Conservation (phyloP, 2,888 invertebrate species). For the Acheta domesticus region DNA sequence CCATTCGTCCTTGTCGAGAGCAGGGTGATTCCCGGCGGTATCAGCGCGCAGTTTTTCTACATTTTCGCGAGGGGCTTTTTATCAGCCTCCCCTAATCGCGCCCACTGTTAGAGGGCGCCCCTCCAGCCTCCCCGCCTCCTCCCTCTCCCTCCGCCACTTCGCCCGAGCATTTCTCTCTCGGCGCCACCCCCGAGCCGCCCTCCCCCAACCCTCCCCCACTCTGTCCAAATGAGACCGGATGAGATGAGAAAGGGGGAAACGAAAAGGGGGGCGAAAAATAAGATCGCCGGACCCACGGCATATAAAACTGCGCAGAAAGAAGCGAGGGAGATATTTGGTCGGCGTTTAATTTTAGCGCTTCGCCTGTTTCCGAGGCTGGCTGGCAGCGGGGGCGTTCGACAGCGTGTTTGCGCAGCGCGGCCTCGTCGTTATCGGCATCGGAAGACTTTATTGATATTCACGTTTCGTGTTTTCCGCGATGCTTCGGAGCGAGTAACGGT, state of each 20-base stretch:
- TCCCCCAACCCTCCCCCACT: constrained; percentile 21
- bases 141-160: constrained; percentile 24
- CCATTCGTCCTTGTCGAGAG: no score
- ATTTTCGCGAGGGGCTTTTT: not conserved
- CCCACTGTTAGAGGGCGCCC: not conserved
- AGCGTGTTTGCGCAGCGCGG: not conserved
- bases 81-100: not conserved
- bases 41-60: not conserved
- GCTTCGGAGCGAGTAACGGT: no score
- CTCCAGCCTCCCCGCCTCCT: not conserved
- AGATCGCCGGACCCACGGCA: constrained; percentile 34
- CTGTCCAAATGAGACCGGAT: constrained; percentile 31
- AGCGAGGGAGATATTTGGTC: constrained; percentile 27
- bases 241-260: constrained; percentile 29
- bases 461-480: no score
- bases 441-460: no score
- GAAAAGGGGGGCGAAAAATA: constrained; percentile 33
- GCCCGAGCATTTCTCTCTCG: constrained; percentile 23
- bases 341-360: constrained; percentile 31
- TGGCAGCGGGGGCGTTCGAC: not conserved
- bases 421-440: no score
- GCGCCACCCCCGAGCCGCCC: not conserved
- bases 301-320: constrained; percentile 34
- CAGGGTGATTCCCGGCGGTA: no score
- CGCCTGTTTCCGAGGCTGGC: not conserved